A percentile compares a stretch with the other conserved stretches of the same genome.
Evolutionary conservation across 1,140 invertebrate species (phyloP).

Genomic region (Hycleus cichorii): DNA sequence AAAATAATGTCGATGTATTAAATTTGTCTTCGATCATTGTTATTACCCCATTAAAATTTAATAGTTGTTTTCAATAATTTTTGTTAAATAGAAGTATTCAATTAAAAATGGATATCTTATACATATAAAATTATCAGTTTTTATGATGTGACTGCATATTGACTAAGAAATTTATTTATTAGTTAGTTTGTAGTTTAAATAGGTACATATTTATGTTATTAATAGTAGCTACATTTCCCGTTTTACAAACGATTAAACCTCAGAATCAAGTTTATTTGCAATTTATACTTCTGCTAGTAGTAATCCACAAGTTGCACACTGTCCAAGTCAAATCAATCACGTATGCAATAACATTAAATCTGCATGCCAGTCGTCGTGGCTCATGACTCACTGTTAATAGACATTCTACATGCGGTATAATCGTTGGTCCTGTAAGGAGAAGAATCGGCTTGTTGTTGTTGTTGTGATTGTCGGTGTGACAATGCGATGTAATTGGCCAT

Average conservation of each 20-base stretch:
- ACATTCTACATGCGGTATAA: conserved; percentile 24
- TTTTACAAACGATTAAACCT: conserved; percentile 25
- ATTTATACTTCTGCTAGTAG: conserved; percentile 25
- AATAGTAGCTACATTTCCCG: no score
- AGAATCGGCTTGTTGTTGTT: conserved; percentile 17
- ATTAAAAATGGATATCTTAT: no score
- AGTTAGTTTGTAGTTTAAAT: no score
- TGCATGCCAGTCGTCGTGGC: conserved; percentile 30
- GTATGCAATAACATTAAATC: conserved; percentile 33
- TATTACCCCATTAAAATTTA: no score
- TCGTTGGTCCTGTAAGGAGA: conserved; percentile 21
- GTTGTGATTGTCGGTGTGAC: conserved; percentile 12
- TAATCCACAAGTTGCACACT: conserved; percentile 19
- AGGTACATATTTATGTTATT: no score
- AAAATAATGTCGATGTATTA: no score
- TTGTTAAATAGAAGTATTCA: no score
- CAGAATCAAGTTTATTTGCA: conserved; percentile 23
- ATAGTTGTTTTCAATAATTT: no score
- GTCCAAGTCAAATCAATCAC: conserved; percentile 29
- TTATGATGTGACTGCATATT: no score
- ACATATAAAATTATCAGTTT: no score
- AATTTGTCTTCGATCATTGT: no score
- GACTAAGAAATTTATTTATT: no score
- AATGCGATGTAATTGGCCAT: conserved; percentile 19
- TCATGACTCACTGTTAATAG: conserved; percentile 31